Conservation (phyloP, 2,113 vertebrate species). For the Monopterus albus region DNA sequence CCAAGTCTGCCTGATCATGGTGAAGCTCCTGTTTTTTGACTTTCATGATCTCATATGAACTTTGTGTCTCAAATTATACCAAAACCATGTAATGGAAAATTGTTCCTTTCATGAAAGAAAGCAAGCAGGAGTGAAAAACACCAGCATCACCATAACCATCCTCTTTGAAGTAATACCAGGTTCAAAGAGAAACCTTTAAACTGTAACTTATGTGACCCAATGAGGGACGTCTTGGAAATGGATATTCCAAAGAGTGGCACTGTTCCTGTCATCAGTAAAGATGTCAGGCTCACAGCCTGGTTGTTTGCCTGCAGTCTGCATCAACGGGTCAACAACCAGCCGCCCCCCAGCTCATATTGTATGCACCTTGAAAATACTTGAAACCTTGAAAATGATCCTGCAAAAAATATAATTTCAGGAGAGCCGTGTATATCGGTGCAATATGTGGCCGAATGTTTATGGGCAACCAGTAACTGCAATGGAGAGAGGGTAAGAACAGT, state of each 20-base stretch:
- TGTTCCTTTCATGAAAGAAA: constrained; percentile 43
- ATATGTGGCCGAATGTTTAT: background rate
- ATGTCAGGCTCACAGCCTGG: constrained; percentile 3
- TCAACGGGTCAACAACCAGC: background rate
- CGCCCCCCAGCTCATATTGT: background rate
- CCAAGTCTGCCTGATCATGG: background rate
- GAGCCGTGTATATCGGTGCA: background rate
- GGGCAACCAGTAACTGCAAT: background rate
- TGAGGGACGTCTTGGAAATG: constrained; percentile 22
- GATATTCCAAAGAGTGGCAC: background rate
- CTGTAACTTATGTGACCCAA: constrained; percentile 27
- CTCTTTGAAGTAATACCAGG: constrained; percentile 17
- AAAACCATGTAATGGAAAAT: constrained; percentile 60
- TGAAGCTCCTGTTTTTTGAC: constrained; percentile 29
- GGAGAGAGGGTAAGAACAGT: constrained; percentile 8
- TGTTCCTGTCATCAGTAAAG: constrained; percentile 20
- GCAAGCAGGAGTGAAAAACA: constrained; percentile 44
- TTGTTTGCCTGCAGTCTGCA: constrained; percentile 9
- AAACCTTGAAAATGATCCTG: background rate
- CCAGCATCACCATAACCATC: constrained; percentile 9
- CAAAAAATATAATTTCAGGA: background rate
- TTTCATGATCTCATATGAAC: constrained; percentile 43
- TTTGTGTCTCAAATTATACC: constrained; percentile 52
- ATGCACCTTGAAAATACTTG: background rate
- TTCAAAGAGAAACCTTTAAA: constrained; percentile 26